phyloP scores from a whole-genome alignment of 2,888 invertebrate genomes.

The Drosophila buzzatii region DNA sequence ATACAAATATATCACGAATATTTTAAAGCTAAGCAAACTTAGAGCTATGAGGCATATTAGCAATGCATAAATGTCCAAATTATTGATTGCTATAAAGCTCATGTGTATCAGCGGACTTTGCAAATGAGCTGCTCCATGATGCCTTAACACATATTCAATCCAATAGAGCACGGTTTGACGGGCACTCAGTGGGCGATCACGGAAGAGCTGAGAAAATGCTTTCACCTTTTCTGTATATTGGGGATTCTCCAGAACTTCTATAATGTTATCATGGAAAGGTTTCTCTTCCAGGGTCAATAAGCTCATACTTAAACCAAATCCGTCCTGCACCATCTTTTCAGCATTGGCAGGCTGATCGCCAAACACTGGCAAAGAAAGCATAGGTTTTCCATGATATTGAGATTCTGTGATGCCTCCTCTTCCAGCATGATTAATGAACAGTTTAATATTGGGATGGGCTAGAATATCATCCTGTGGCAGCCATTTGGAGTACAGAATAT shows the following conservation, averaged over 20 bases:
- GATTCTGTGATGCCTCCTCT: slow-evolving; percentile 88
- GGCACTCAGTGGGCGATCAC: slow-evolving; percentile 86
- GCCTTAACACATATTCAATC: slow-evolving; percentile 87
- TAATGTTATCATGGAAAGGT: slow-evolving; percentile 40
- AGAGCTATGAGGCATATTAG: slow-evolving; percentile 19
- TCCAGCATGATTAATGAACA: slow-evolving; percentile 89
- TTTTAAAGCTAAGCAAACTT: not conserved
- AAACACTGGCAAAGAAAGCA: slow-evolving; percentile 82
- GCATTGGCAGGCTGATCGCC: slow-evolving; percentile 81
- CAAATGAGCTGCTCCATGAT: slow-evolving; percentile 86
- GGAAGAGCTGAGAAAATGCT: slow-evolving; percentile 85
- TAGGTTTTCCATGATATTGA: slow-evolving; percentile 87
- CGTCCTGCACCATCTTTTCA: slow-evolving; percentile 58
- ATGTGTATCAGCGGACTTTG: slow-evolving; percentile 86
- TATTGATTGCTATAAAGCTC: slow-evolving; percentile 84
- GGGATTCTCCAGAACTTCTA: slow-evolving; percentile 65
- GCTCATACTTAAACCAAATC: slow-evolving; percentile 71
- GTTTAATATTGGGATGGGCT: slow-evolving; percentile 87
- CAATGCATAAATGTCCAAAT: slow-evolving; percentile 85
- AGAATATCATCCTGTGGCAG: slow-evolving; percentile 89
- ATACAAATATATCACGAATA: not conserved
- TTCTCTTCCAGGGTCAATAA: slow-evolving; percentile 57
- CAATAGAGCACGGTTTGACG: slow-evolving; percentile 86
- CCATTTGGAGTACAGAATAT: slow-evolving; percentile 87
- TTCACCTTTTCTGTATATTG: slow-evolving; percentile 78